A percentile compares a stretch with the other conserved stretches of the same genome.
Evolutionary conservation across 2,113 vertebrate species (phyloP).

Genomic region (Zosterops borbonicus): DNA sequence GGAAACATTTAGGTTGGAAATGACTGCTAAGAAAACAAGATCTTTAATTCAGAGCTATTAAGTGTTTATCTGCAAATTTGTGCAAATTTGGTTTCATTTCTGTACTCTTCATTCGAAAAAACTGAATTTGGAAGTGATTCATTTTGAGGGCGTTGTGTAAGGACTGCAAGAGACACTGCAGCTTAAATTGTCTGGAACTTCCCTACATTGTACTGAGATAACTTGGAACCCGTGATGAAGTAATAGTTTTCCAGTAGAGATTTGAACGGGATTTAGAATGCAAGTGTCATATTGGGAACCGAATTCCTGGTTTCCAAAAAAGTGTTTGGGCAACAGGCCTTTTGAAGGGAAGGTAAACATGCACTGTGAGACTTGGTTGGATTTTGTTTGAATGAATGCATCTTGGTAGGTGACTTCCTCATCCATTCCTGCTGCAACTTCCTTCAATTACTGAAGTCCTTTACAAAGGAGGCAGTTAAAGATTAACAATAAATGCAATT

Average conservation of each 20-base stretch:
- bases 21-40: background rate
- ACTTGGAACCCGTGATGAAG: background rate
- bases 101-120: background rate
- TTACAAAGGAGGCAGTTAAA: background rate
- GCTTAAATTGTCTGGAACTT: background rate
- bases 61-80: background rate
- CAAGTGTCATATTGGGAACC: background rate
- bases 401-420: background rate
- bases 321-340: background rate
- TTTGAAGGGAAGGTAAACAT: background rate
- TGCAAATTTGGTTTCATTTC: background rate
- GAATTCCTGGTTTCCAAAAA: background rate
- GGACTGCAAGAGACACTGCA: background rate
- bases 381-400: background rate
- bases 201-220: fast-evolving
- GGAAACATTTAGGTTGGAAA: background rate
- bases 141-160: background rate
- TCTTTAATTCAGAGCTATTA: background rate
- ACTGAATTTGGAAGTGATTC: background rate
- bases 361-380: background rate
- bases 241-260: background rate
- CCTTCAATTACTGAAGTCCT: background rate
- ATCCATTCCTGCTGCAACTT: background rate
- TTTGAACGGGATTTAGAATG: background rate
- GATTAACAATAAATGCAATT: background rate